Evolutionary conservation across 2,797 vertebrate species (phyloP).

Genomic region (Menidia menidia): DNA sequence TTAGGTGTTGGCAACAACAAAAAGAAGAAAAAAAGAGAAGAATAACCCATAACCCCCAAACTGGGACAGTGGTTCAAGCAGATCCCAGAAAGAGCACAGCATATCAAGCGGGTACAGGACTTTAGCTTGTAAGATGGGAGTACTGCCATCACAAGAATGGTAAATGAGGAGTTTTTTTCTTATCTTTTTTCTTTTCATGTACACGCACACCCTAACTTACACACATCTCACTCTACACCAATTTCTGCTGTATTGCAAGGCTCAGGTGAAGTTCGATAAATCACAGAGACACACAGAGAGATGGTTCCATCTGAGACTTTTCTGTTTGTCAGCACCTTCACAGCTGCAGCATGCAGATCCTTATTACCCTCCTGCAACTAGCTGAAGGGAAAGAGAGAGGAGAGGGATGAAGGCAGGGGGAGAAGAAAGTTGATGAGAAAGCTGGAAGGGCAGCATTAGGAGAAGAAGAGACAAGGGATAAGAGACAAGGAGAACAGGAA

Average conservation of each 20-base stretch:
- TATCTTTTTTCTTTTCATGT: too few relatives aligned
- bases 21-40: too few relatives aligned
- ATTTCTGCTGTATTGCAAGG: conserved; percentile 64
- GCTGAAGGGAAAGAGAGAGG: conserved; percentile 38
- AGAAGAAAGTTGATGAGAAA: conserved; percentile 61
- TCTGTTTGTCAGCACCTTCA: conserved; percentile 80
- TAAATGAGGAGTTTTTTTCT: too few relatives aligned
- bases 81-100: too few relatives aligned
- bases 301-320: conserved; percentile 76
- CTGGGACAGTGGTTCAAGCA: too few relatives aligned
- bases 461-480: conserved; percentile 30
- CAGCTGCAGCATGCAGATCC: conserved; percentile 78
- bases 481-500: conserved; percentile 39
- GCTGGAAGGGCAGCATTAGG: conserved; percentile 45
- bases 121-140: too few relatives aligned
- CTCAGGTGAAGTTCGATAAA: conserved; percentile 74
- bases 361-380: conserved; percentile 69
- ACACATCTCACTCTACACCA: conserved; percentile 43
- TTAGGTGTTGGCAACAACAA: too few relatives aligned
- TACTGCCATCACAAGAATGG: too few relatives aligned
- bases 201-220: conserved; percentile 16
- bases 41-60: too few relatives aligned
- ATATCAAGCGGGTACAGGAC: too few relatives aligned
- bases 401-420: conserved; percentile 28
- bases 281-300: conserved; percentile 68